Base-by-base conservation (phyloP, 2,113 vertebrate species). In the Phoxinus phoxinus region DNA sequence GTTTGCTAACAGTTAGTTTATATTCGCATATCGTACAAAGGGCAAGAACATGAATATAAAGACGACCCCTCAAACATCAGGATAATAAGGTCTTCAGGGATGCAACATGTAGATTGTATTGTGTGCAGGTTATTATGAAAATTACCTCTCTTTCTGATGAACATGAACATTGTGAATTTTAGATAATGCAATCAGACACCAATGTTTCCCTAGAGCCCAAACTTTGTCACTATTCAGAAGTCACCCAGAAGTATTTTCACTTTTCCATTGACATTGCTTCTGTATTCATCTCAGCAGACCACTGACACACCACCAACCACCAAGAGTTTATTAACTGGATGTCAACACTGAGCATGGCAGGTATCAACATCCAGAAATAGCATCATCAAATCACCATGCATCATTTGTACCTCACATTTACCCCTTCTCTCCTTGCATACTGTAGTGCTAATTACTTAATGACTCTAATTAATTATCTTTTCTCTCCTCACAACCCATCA, bases 381-480 rank as follows among this genome's bases (percentile, higher is more conserved):
- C 59, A n/a, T n/a, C n/a, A n/a, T n/a, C n/a, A n/a, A n/a, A n/a
- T n/a, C 37, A 44, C 35, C 32, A 10, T 21, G 58, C 53, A 13
- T 59, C 32, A 63, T 65, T 80, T 65, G 35, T 63, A 80, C 37
- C 15, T 46, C 21, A 13, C 10, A 10, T 80, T 46, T 30, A 21
- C 27, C 35, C 13, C 12, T 63, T 81, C 63, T 81, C 41, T 81
- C 78, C 37, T 65, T 63, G 27, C 12, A 41, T 63, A 25, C 27
- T 81, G 61, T 51, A 13, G 17, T 81, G 44, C 27, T 81, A 81
- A 81, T 53, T 46, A 23, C 65, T 72, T 86, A 77, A 81, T 48
- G 56, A 73, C 51, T 71, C 25, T 61, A 41, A 67, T 56, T 8
- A 81, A 83, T 75, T 51, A 32, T 46, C 23, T 74, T 56, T 76